Evolutionary conservation across 2,888 invertebrate genomes (phyloP).

Genomic region (Ennomos quercinarius): DNA sequence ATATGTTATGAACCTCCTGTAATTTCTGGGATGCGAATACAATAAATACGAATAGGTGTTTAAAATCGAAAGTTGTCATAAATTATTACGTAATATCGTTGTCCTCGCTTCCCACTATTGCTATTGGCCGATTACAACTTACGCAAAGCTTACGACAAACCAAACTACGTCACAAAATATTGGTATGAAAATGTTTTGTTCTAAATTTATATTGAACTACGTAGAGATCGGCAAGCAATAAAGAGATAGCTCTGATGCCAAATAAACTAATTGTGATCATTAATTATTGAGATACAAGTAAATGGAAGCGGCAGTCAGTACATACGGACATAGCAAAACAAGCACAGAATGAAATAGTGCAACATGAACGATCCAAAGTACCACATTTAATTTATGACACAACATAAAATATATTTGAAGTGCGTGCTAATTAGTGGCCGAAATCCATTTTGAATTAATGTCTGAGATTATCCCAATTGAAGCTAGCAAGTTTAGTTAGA

Average conservation of each 20-base stretch:
- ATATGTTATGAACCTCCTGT: neutral
- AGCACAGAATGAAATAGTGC: slow-evolving; percentile 11
- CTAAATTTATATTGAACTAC: slow-evolving; percentile 22
- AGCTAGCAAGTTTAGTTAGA: neutral
- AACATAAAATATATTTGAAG: slow-evolving; percentile 5
- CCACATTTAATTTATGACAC: slow-evolving; percentile 13
- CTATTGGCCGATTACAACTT: slow-evolving; percentile 22
- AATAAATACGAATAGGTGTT: too few species aligned
- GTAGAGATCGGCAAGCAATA: slow-evolving; percentile 30
- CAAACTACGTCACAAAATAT: slow-evolving; percentile 25
- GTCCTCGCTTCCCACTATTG: slow-evolving; percentile 12
- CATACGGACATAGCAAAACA: slow-evolving; percentile 11
- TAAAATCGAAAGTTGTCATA: slow-evolving; percentile 30
- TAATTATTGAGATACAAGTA: slow-evolving; percentile 27
- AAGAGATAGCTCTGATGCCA: slow-evolving; percentile 34
- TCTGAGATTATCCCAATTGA: neutral
- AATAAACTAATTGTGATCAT: slow-evolving; percentile 35
- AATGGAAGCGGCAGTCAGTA: neutral
- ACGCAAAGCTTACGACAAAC: slow-evolving; percentile 23
- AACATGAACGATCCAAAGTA: slow-evolving; percentile 6
- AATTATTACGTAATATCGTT: slow-evolving; percentile 23
- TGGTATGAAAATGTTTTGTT: slow-evolving; percentile 28
- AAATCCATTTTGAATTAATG: slow-evolving; percentile 3
- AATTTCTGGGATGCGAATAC: neutral
- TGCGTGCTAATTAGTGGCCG: slow-evolving; percentile 10